Base-by-base conservation (phyloP, 2,113 vertebrate genomes). In the Riparia riparia region DNA sequence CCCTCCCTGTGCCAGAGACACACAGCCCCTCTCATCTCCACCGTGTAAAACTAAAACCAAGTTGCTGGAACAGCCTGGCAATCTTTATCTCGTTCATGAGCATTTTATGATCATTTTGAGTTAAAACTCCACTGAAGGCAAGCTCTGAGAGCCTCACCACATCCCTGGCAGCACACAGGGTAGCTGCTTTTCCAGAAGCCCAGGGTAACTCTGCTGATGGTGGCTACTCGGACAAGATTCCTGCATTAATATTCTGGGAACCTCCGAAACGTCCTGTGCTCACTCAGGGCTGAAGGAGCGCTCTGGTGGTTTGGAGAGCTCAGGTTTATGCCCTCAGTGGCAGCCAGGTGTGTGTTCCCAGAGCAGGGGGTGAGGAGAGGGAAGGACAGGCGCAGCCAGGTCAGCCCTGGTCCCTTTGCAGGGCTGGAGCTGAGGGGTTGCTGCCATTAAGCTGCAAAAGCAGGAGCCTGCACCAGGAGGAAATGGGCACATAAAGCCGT, bases 401-500 rank as follows among this genome's bases (percentile, higher is more conserved):
- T 61, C 2, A 39, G 49, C 29, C 12, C 49, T 1, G 8, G 21
- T 25, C 54, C 63, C 63, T 57, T 16, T 4, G 24, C 12, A 49
- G 85, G 7, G 14, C 82, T 57, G 79, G 15, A 49, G 70, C 91
- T 31, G 12, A 56, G 70, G 1, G 1, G 7, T 2, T 44, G 41
- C 44, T 71, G 74, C 44, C 91, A 34, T 69, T 65, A 50, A 84
- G 57, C 82, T 89, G 42, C 82, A 86, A 88, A 90, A 90, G 58
- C 93, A 87, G 72, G 84, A 87, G 77, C 7, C 58, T 50, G 19
- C 66, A 14, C 2, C 60, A 80, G 45, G 54, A 89, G 68, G 92
- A 95, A 96, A 81, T 24, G 64, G 88, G 61, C 64, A 39, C 85
- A 61, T 64, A 78, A 95, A 91, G 44, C 69, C 47, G 64, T 41